Percentiles rank a stretch among this genome's conserved stretches.
Evolutionary conservation across 1,140 invertebrate genomes (phyloP).

Genomic region (silkworm (Bombyx mori)): DNA sequence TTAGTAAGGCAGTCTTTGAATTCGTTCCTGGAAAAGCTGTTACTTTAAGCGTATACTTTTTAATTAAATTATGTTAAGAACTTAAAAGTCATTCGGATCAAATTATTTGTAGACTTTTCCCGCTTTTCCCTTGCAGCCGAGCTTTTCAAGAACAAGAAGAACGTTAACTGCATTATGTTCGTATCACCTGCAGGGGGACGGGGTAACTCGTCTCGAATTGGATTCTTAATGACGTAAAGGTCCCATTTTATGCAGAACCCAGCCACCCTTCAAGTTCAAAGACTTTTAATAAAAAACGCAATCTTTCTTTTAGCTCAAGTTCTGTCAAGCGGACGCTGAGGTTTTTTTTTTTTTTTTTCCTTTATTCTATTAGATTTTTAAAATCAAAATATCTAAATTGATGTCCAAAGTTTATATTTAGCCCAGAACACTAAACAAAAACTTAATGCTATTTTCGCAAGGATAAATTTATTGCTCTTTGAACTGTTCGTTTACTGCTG

Average conservation of each 20-base stretch:
- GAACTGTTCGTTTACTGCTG: background rate
- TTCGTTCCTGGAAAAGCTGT: too few species aligned
- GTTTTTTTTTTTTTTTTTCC: background rate
- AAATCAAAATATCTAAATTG: too few species aligned
- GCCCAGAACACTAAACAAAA: too few species aligned
- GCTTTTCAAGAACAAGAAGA: conserved; percentile 22
- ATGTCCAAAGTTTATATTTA: too few species aligned
- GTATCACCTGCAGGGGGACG: conserved; percentile 52
- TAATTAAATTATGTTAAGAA: too few species aligned
- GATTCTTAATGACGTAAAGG: conserved; percentile 59
- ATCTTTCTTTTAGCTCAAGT: background rate
- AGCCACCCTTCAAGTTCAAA: conserved; percentile 5
- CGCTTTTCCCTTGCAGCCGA: too few species aligned
- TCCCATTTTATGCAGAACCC: conserved; percentile 46
- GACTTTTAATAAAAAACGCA: conserved; percentile 5
- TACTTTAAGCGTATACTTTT: too few species aligned
- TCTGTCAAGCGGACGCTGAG: background rate
- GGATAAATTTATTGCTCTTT: background rate
- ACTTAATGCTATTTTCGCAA: background rate
- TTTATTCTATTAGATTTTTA: background rate
- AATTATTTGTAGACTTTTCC: too few species aligned
- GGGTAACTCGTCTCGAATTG: conserved; percentile 47
- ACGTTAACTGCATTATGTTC: conserved; percentile 57
- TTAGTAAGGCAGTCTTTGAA: too few species aligned
- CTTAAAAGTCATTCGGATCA: too few species aligned